Base-by-base conservation (phyloP, 2,888 invertebrate species). In the Cordilura impudica region DNA sequence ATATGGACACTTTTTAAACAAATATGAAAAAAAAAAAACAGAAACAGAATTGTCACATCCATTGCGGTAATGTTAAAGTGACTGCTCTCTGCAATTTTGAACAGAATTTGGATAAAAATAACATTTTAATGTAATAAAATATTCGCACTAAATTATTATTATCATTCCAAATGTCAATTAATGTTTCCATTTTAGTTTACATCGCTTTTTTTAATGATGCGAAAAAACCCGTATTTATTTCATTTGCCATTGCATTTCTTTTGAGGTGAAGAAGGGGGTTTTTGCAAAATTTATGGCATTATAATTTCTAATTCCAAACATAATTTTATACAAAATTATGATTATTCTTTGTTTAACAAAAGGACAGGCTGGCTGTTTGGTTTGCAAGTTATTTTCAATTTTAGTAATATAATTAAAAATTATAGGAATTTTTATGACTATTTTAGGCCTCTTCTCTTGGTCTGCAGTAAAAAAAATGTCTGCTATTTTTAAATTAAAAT, bases 281-380 rank as follows among this genome's bases (percentile, higher is more conserved):
- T 0, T 12, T 29, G 3, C 21, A 58, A 53, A 56, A 67, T 56
- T 49, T 56, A 79, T 67, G 71, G 43, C 26, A 67, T 56, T 63
- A 56, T 58, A 67, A 75, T 72, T 75, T 79, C 71, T 79, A 79
- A 82, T 80, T 78, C 51, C 16, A 10, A 69, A 72, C 56, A 78
- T 82, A 74, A 82, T 73, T 82, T 81, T 47, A 69, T 66, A 72
- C 69, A 35, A 82, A 81, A 81, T 84, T 85, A 84, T 84, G 84
- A 83, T 84, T 84, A 86, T 85, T 83, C 21, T 21, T 49, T 71
- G 19, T 4, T 12, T 21, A 8, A 4, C 29, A 29, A 5, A 2
- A 5, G 7, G 7, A 35, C 35, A 16, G 23, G 47, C 47, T 43
- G 53, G 61, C 18, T 8, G 45, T 4, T 47, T 47, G 10, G 8